Conservation (phyloP, 1,140 invertebrate species). For the Octopus sinensis region DNA sequence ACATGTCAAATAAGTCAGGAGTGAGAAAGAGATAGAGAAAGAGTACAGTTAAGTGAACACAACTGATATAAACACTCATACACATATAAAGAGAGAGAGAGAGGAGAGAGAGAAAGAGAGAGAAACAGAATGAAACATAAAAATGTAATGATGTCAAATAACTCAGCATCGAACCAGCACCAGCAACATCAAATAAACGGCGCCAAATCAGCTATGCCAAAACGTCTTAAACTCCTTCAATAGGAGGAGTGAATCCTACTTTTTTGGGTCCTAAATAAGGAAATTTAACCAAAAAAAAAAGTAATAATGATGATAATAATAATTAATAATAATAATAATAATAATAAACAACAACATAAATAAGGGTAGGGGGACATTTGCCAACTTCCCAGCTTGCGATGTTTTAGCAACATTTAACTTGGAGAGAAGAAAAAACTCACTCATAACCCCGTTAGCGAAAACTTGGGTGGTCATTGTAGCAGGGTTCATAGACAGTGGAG, state of each 20-base stretch:
- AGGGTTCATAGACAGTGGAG: slow-evolving; percentile 25
- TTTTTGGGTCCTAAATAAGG: no score
- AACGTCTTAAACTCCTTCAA: no score
- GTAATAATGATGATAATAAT: no score
- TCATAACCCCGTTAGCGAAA: slow-evolving; percentile 6
- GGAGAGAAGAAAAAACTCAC: neutral
- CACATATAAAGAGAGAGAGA: neutral
- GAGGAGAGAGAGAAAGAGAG: neutral
- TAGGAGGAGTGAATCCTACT: no score
- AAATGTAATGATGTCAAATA: no score
- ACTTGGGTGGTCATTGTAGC: slow-evolving; percentile 2
- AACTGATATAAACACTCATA: no score
- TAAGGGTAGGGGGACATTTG: neutral
- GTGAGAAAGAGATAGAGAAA: neutral
- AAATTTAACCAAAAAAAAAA: no score
- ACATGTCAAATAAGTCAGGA: neutral
- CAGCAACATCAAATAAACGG: no score
- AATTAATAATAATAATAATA: no score
- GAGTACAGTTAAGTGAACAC: neutral
- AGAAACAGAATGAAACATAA: neutral
- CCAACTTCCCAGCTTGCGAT: neutral
- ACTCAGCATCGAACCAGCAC: no score
- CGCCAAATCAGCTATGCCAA: no score
- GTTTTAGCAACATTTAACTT: slow-evolving; percentile 2
- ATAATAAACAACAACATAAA: no score